These are phyloP conservation scores for Hylomyscus alleni DNA, from an alignment of 2,797 vertebrate genomes.

Conservation along the genomic window DNA sequence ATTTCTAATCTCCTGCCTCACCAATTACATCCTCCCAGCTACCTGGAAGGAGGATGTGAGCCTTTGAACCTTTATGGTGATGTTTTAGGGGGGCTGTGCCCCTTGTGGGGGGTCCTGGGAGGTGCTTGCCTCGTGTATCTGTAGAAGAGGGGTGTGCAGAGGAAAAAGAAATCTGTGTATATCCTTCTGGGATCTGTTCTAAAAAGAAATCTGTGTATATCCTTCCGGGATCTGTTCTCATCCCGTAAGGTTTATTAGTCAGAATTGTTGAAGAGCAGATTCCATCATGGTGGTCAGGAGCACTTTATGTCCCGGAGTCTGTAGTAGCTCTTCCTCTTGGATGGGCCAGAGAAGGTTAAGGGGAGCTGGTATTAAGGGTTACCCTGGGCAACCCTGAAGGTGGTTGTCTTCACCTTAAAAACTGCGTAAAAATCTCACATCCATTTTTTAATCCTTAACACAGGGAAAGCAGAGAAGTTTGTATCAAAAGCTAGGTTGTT, in stretches of 20 bases:
- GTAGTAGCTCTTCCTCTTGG: background rate
- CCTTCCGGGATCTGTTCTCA: background rate
- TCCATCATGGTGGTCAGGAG: background rate
- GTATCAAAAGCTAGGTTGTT: conserved; percentile 4
- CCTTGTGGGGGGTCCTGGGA: conserved; percentile 9
- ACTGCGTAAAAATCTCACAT: background rate
- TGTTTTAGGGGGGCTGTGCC: background rate
- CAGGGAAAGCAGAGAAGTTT: background rate
- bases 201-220: background rate
- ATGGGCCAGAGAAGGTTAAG: background rate
- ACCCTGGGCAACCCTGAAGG: background rate
- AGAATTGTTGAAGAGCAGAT: conserved; percentile 26
- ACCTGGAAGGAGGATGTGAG: conserved; percentile 85
- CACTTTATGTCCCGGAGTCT: background rate
- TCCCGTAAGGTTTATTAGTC: background rate
- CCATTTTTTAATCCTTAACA: background rate
- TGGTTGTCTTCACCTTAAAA: background rate
- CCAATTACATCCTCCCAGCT: conserved; percentile 92
- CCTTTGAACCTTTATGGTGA: conserved; percentile 62
- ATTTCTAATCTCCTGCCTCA: conserved; percentile 93
- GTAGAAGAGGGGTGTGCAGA: fast-evolving
- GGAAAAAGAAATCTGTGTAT: background rate
- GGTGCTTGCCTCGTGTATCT: background rate
- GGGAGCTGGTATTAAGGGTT: background rate
- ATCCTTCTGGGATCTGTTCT: background rate